phyloP scores from a whole-genome alignment of 1,140 invertebrate species.

The Rhizoglyphus robini region DNA sequence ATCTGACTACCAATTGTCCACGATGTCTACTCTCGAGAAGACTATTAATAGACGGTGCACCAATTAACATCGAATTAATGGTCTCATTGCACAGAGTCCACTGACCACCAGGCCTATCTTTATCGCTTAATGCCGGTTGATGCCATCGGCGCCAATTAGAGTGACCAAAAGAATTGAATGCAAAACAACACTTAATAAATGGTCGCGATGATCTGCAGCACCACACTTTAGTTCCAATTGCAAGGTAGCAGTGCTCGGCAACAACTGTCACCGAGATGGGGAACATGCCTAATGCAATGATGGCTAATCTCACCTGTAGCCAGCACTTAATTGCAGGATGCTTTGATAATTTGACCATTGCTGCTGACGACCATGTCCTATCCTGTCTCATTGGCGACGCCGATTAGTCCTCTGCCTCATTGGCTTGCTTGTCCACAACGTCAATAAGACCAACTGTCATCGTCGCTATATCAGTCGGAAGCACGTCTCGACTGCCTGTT shows the following conservation, averaged over 20 bases:
- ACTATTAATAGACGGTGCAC: background rate
- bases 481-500: background rate
- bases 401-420: background rate
- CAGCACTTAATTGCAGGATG: background rate
- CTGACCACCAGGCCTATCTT: background rate
- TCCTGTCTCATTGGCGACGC: background rate
- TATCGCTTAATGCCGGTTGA: no score
- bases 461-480: background rate
- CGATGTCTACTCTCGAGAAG: background rate
- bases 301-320: background rate
- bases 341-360: background rate
- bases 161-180: background rate
- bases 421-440: background rate
- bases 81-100: background rate
- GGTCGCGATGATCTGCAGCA: background rate
- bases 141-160: background rate
- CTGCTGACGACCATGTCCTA: background rate
- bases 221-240: background rate
- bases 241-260: background rate
- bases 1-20: background rate
- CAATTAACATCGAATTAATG: conserved; percentile 14
- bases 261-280: background rate
- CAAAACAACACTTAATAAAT: background rate
- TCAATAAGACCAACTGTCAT: no score
- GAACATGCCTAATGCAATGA: background rate